Base-by-base conservation (phyloP, 2,888 invertebrate genomes). In the Lutraria lutraria region DNA sequence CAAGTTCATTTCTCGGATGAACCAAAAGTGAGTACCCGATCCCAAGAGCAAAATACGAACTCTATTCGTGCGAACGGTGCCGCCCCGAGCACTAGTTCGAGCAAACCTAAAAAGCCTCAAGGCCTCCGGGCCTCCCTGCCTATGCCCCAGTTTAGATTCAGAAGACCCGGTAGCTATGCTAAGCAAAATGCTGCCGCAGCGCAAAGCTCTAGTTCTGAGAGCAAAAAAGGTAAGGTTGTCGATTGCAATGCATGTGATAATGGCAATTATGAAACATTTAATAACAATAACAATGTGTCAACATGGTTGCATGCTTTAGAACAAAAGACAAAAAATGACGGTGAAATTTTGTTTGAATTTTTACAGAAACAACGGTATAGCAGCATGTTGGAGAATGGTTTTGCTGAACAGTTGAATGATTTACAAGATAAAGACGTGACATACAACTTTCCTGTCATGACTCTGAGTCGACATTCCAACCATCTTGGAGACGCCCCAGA, bases 281-380 rank as follows among this genome's bases (percentile, higher is more conserved):
- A 56, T 34, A 60, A 60, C n/a, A 85, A 81, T 85, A 60, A 60
- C 34, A 85, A 81, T 85, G 53, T 43, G 52, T 25, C 83, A 25
- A 54, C 76, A 25, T 90, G 92, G 90, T 86, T 92, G 91, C 92
- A 92, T 93, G 90, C 85, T 80, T 82, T 90, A 56, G 91, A 92
- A 88, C 76, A 63, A 88, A 91, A 91, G 83, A 89, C 90, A 85
- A 92, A 92, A 88, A 90, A 81, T 91, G 92, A 93, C 81, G 92
- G 91, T 83, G 93, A 93, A 91, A 92, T 89, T 92, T 89, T 94
- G 85, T 93, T 92, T 93, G 91, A 92, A 90, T 94, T 93, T 89
- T 94, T 94, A 85, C 94, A 94, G 94, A 94, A 93, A 94, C 94
- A 89, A 94, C 94, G 87, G 94, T 94, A 92, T 94, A 93, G 92